Evolutionary conservation across 1,140 invertebrate species (phyloP), one percentile per base, ranked within the genome.

Genomic region (Drosophila persimilis): DNA sequence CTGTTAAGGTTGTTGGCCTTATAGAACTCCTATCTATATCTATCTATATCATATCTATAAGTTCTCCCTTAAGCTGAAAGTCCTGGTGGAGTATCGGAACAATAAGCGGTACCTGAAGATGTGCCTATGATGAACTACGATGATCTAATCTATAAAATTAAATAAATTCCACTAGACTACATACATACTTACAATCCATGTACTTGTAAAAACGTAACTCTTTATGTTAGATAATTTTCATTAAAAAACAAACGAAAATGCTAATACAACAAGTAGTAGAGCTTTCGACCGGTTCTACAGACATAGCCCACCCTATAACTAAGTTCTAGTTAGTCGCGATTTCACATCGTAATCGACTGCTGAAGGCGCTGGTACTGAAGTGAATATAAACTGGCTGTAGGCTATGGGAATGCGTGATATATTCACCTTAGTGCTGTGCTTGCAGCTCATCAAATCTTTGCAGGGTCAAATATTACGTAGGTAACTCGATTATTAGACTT

Each of bases 61-160:
- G 11, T 77, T 77, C 6, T 26, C 24, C 6, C 39, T 77, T 2
- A 73, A 73, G 41, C 44, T 77, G 11, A 77, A 77, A 60, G 62
- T 73, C 3, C 26, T 57, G 45, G 31, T 26, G 17, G 74, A 77
- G 47, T 73, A 69, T 52, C 62, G 70, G 2, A 69, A 77, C 52
- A 77, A 77, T 51, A 69, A 63, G 31, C 63, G 70, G 4, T 69
- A 73, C 35, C 24, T 77, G 17, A 77, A 60, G 26, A 52, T 73
- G 24, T 69, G 69, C 17, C 24, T 0, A 20, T 9, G 31, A 15
- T 15, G 15, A 15, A 15, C 15, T 15, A 15, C 15, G 15, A 15
- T 15, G 15, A 15, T 15, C 15, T 15, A 13, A 13, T 4, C 3
- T 9, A 6, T 31, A 31, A 8, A 31, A 7, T 8, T 13, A 3